Evolutionary conservation across 2,888 invertebrate genomes (phyloP), one percentile per base, ranked within the genome.

Genomic region (Rhogogaster chlorosoma): DNA sequence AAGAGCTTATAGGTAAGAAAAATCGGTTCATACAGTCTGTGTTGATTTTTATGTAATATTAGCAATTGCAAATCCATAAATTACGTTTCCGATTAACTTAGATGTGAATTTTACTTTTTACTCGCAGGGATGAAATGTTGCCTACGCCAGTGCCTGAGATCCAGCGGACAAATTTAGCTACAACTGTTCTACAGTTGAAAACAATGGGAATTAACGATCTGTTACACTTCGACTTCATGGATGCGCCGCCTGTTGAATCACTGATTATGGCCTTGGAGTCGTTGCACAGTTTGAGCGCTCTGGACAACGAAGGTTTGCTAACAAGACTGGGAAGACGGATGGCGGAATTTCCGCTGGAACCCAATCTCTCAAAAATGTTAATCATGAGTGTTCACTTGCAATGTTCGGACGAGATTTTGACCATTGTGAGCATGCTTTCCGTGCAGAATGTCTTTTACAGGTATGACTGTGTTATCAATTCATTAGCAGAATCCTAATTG

Each of bases 121-220:
- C 67, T 61, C 36, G 2, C 78, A 95, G 99, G 75, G 99, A 99
- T 94, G 99, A 99, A 95, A 99, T 99, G 99, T 93, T 99, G 89
- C 98, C 99, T 2, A 99, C 99, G 3, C 99, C 99, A 0, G 99
- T 99, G 42, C 99, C 99, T 0, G 99, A 99, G 95, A 99, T 99
- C 91, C 99, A 99, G 93, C 96, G 99, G 45, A 99, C 99, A 0
- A 99, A 99, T 95, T 95, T 99, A 89, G 99, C 99, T 0, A 98
- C 98, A 18, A 99, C 99, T 0, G 98, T 99, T 57, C 94, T 99
- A 18, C 99, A 99, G 90, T 94, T 99, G 53, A 99, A 99, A 94
- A 99, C 99, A 0, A 99, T 99, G 99, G 99, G 99, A 38, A 99
- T 99, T 90, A 99, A 99, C 93, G 99, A 99, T 94, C 94, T 99